Base-by-base conservation (phyloP, 2,888 invertebrate genomes). In the Andrena chrysosceles region DNA sequence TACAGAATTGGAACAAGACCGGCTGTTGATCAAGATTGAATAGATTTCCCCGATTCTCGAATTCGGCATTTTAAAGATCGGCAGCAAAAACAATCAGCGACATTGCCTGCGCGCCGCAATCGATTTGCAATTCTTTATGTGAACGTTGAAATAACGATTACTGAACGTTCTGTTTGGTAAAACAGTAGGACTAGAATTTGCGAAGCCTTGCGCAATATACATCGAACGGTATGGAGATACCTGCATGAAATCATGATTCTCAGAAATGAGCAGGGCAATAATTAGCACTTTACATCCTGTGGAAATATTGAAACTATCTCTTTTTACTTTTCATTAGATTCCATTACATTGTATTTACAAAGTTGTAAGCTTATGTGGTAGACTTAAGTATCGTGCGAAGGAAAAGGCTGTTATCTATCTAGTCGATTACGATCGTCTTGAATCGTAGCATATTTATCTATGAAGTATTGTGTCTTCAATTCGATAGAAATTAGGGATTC, bases 291-390 rank as follows among this genome's bases (percentile, higher is more conserved):
- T 67, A 26, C 67, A 76, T 76, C 13, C 1, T 29, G 26, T 35
- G n/a, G 13, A 35, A 69, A 69, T 60, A 74, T 42, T 20, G 13
- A 31, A 31, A 59, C 29, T 52, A 42, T 64, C 35, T 49, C 35
- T 56, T 56, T 16, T 56, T 16, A 66, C 33, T 62, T 73, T 49
- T 20, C 35, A 66, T 67, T 48, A 35, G 33, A 66, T 80, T 79
- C 26, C 10, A 31, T 60, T 79, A 29, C 35, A 79, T 78, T 70
- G 64, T 70, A 78, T 49, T 29, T 54, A 42, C 63, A 52, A 60
- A 79, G 23, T 66, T 79, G 80, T 79, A 66, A 79, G 8, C 56
- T 26, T 56, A 23, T 66, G 29, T 64, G 59, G 54, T 80, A 79
- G 66, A 26, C 20, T 60, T 80, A 80, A 80, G 80, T 66, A 52